Evolutionary conservation across 2,888 invertebrate species (phyloP).

Genomic region (Cephus sareptanus): DNA sequence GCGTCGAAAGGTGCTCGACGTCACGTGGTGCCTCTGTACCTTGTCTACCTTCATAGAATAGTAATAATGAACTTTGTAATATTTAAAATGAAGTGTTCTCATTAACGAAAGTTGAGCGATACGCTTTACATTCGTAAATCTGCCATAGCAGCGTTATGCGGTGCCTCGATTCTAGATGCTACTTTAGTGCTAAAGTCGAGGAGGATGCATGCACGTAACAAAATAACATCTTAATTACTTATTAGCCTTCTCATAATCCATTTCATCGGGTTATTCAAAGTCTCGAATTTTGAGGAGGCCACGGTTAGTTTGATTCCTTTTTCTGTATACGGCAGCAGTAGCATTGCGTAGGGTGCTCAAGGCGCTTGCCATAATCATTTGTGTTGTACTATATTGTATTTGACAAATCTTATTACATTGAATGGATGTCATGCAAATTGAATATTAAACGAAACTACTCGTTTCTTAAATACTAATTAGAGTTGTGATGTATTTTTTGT

Average conservation of each 20-base stretch:
- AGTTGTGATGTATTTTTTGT: neutral
- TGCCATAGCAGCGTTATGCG: neutral
- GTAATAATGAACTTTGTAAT: constrained; percentile 40
- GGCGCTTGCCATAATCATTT: neutral
- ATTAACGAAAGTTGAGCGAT: neutral
- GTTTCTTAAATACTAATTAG: neutral
- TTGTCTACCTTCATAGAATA: constrained; percentile 39
- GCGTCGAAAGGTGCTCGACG: neutral
- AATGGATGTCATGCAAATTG: neutral
- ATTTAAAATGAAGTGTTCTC: constrained; percentile 8
- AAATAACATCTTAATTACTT: neutral
- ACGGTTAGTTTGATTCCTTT: neutral
- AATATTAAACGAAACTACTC: neutral
- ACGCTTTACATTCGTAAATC: neutral
- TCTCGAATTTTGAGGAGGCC: neutral
- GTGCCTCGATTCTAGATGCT: neutral
- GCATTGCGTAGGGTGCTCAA: neutral
- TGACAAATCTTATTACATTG: neutral
- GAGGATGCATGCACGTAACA: neutral
- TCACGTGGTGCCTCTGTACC: constrained; percentile 31
- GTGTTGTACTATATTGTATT: neutral
- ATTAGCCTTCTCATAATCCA: neutral
- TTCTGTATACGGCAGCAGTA: neutral
- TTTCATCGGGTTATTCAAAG: neutral
- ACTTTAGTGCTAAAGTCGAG: neutral